Evolutionary conservation across 2,888 invertebrate genomes (phyloP), one percentile per base, ranked within the genome.

Genomic region (Lasioglossum vierecki): DNA sequence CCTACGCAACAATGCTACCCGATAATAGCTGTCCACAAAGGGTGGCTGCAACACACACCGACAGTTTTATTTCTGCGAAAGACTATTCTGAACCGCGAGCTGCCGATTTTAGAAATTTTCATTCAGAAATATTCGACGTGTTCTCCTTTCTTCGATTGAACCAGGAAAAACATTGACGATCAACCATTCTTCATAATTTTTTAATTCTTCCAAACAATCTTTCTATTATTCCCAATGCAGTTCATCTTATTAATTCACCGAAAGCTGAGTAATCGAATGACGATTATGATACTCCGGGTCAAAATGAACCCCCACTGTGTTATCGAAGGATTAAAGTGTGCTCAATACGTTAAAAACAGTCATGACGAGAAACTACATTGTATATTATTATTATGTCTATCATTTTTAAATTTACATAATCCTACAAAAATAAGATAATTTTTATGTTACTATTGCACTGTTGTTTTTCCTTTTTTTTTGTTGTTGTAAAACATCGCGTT

Each of bases 21-120:
- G 53, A 73, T 57, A 57, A 79, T 66, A 15, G 0, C 30, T 63
- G 70, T 71, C 49, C 30, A 76, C 13, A 49, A 30, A 80, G 30
- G 71, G 18, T 26, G 30, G 4, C 18, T 53, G 63, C n/a, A 70
- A 63, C 30, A 63, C 53, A 53, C 53, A 53, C 22, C 22, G 53
- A 53, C 22, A 53, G 53, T 53, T 53, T 53, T 53, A 53, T 53
- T 53, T 53, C 53, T n/a, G 9, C 53, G 53, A n/a, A 9, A 9
- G 53, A 53, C 53, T 53, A 53, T 53, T 53, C 53, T n/a, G 53
- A 53, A 53, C 53, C 22, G 53, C 53, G 53, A n/a, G 53, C 9
- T 22, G 53, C 53, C 2, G 53, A 9, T n/a, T 53, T 53, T 53
- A 53, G 53, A 53, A 53, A n/a, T 53, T 53, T 53, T 53, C 22